Base-by-base conservation (phyloP, 2,888 invertebrate species). In the Agonopterix subpropinquella region DNA sequence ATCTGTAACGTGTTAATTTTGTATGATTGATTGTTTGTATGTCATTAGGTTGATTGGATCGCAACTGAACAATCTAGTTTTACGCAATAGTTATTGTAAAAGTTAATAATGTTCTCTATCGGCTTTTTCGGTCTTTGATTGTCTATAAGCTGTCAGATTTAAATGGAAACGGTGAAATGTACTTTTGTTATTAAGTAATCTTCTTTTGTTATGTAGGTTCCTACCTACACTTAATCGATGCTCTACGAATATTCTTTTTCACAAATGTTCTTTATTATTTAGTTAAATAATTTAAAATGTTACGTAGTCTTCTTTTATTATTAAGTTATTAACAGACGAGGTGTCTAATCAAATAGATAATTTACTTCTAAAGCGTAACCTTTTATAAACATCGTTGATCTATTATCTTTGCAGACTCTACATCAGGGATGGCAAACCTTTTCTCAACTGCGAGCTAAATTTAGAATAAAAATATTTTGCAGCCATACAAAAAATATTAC, bases 1-100 rank as follows among this genome's bases (percentile, higher is more conserved):
- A 80, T 83, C 76, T 79, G 81, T 74, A 77, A 85, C 78, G 87
- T 85, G 88, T 86, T 86, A 87, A 87, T 86, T 83, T 82, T 62
- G 71, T 79, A 81, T 87, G 88, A 88, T 87, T 87, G 81, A 88
- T 88, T 77, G 84, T 81, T 75, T 59, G 71, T 66, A 59, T 67
- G 76, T 79, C 84, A 80, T 86, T 84, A 83, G 70, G 66, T 67
- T 56, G 70, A 66, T 67, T 67, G 70, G 70, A 57, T 55, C 52
- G 58, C 56, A 58, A 58, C 63, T 61, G 65, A 62, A 63, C 77
- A 81, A 80, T 87, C 87, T 85, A 85, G 82, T 85, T 85, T 83
- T 80, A 80, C 80, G 81, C 80, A 77, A 81, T 59, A 51, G 65
- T 70, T 80, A 83, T 84, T 82, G 81, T 65, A 51, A 13, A 13